Base-by-base conservation (phyloP, 2,797 vertebrate species). In the Peromyscus attwateri region DNA sequence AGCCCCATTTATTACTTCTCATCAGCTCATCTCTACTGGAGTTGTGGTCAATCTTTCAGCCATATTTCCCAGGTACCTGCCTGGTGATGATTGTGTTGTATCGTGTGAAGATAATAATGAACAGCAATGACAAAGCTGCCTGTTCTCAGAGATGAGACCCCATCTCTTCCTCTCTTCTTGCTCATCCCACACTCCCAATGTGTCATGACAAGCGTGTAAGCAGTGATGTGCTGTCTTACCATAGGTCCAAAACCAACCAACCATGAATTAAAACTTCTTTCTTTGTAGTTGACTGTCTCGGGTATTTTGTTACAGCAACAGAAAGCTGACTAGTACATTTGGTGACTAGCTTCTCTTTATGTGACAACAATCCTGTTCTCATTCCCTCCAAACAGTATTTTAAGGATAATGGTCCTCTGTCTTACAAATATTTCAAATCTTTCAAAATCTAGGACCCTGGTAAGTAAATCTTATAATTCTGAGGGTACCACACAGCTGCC, bases 381-480 rank as follows among this genome's bases (percentile, higher is more conserved):
- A 55, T 25, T 57, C 66, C 27, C 49, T 77, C 6, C 9, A 83
- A 64, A n/a, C 0, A 34, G 19, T 34, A 60, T 79, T 91, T 91
- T 21, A 87, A 88, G 60, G 64, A 55, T n/a, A 9, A 71, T n/a
- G 16, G 12, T 66, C 23, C 6, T 90, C 34, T 60, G 71, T 57
- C 92, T 71, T 87, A 80, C 34, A 88, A 95, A 92, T 5, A 31
- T 5, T 83, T 52, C 68, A 95, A 92, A 40, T 55, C 37, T 88
- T 88, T 60, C 43, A 77, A 93, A 90, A 27, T 40, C 43, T 92
- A 29, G 27, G 46, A 60, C 75, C 43, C 31, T 73, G 31, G 34
- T 84, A 40, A 91, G 23, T 75, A 94, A 95, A 80, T 79, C 40
- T 80, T n/a, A 34, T 84, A 40, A 92, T 70, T 95, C 43, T 55